These are phyloP conservation scores for Euschistus heros DNA, from an alignment of 1,140 invertebrate genomes.

Conservation along the genomic window DNA sequence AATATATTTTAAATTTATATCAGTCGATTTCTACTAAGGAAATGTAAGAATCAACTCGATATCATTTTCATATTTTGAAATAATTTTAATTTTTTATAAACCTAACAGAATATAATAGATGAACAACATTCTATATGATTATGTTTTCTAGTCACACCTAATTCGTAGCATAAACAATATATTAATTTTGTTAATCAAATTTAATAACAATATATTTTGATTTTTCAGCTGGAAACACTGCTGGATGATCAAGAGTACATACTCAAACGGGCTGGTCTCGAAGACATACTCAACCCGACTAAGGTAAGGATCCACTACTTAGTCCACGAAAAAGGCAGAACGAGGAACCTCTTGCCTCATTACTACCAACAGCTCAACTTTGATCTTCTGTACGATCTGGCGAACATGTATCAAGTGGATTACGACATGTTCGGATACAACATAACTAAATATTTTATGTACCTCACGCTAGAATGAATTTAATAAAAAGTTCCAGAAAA, in stretches of 20 bases:
- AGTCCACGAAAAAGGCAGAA: slow-evolving; percentile 49
- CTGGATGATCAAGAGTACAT: slow-evolving; percentile 74
- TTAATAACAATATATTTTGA: no score
- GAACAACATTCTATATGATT: no score
- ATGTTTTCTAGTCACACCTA: no score
- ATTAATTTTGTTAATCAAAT: no score
- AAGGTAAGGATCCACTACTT: slow-evolving; percentile 54
- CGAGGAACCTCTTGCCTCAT: slow-evolving; percentile 53
- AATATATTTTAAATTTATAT: no score
- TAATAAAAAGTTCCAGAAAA: no score
- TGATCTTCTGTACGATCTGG: slow-evolving; percentile 61
- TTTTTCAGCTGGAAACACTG: slow-evolving; percentile 28
- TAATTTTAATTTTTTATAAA: no score
- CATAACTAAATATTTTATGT: slow-evolving; percentile 25
- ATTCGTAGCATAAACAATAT: no score
- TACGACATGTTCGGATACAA: slow-evolving; percentile 74
- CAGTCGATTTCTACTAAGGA: no score
- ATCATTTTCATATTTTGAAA: no score
- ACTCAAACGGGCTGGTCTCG: slow-evolving; percentile 59
- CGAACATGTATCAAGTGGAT: slow-evolving; percentile 73
- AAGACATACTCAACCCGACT: slow-evolving; percentile 61
- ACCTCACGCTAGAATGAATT: not conserved
- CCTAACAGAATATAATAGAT: no score
- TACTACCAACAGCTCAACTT: slow-evolving; percentile 64
- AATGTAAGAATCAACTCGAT: no score